Conservation (phyloP, 2,888 invertebrate species). For the Cetonia aurata region DNA sequence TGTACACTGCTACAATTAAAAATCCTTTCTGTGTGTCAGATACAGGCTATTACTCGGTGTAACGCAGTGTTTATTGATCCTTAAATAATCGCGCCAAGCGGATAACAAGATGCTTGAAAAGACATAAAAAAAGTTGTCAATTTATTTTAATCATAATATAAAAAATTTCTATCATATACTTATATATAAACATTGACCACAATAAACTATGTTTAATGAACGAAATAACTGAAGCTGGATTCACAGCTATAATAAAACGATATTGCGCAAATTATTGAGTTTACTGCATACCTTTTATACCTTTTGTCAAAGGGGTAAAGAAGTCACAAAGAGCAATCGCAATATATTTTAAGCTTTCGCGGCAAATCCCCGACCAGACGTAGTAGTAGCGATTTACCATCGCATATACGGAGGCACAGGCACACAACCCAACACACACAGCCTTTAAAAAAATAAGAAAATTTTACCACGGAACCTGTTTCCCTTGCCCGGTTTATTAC, state of each 20-base stretch:
- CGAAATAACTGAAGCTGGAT: too few relatives aligned
- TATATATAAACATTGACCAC: too few relatives aligned
- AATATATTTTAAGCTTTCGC: constrained; percentile 38
- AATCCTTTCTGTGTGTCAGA: too few relatives aligned
- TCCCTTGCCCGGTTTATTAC: constrained; percentile 44
- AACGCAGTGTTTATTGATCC: too few relatives aligned
- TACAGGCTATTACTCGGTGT: too few relatives aligned
- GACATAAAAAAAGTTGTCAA: too few relatives aligned
- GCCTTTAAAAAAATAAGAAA: constrained; percentile 37
- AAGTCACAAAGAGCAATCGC: constrained; percentile 24
- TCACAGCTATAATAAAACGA: constrained; percentile 4
- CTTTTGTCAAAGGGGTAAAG: constrained; percentile 16
- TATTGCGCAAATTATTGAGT: constrained; percentile 20
- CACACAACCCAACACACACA: constrained; percentile 4
- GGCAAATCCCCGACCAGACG: constrained; percentile 31
- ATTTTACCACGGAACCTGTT: constrained; percentile 41
- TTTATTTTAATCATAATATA: too few relatives aligned
- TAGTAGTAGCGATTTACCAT: constrained; percentile 38
- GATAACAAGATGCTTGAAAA: too few relatives aligned
- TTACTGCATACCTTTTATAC: constrained; percentile 19
- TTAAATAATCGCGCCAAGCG: too few relatives aligned
- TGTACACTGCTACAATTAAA: too few relatives aligned
- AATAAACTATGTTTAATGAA: too few relatives aligned
- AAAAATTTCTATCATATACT: too few relatives aligned
- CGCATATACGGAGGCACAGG: constrained; percentile 18